A percentile compares a stretch with the other conserved stretches of the same genome.
phyloP scores from a whole-genome alignment of 2,888 invertebrate genomes.

The Dolichopus griseipennis region DNA sequence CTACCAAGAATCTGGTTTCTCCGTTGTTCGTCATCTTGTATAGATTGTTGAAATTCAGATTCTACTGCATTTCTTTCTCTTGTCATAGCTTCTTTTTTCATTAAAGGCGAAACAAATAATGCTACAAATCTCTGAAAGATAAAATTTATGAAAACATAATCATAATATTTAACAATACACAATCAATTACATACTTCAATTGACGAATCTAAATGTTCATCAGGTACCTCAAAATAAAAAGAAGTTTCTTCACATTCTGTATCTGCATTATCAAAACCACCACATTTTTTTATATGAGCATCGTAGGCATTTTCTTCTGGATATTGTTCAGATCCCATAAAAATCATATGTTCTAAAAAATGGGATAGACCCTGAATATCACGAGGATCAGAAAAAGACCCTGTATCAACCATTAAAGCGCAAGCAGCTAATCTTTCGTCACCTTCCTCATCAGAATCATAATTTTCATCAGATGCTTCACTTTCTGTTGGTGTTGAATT shows the following conservation, averaged over 20 bases:
- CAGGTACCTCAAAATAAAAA: slow-evolving; percentile 82
- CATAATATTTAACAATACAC: background rate
- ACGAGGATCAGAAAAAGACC: slow-evolving; percentile 68
- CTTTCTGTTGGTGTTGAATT: slow-evolving; percentile 28
- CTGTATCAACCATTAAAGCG: slow-evolving; percentile 65
- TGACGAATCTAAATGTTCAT: slow-evolving; percentile 63
- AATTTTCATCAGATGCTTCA: slow-evolving; percentile 22
- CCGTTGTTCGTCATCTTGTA: slow-evolving; percentile 64
- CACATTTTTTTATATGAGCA: slow-evolving; percentile 69
- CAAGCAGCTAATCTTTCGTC: slow-evolving; percentile 56
- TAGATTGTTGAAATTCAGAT: slow-evolving; percentile 77
- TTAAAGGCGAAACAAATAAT: slow-evolving; percentile 77
- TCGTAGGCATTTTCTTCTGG: slow-evolving; percentile 80
- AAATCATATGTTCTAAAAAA: slow-evolving; percentile 84
- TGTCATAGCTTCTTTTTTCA: slow-evolving; percentile 76
- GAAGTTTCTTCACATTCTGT: slow-evolving; percentile 81
- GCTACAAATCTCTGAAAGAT: slow-evolving; percentile 58
- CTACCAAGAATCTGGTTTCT: slow-evolving; percentile 68
- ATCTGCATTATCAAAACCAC: slow-evolving; percentile 78
- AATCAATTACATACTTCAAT: slow-evolving; percentile 50
- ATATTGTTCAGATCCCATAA: slow-evolving; percentile 88
- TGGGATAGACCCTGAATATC: slow-evolving; percentile 75
- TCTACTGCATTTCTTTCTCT: slow-evolving; percentile 82
- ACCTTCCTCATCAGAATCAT: slow-evolving; percentile 23
- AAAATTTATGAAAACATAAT: background rate